These are phyloP conservation scores for Epinotia brunnichana DNA, from an alignment of 2,888 invertebrate genomes.

Conservation along the genomic window DNA sequence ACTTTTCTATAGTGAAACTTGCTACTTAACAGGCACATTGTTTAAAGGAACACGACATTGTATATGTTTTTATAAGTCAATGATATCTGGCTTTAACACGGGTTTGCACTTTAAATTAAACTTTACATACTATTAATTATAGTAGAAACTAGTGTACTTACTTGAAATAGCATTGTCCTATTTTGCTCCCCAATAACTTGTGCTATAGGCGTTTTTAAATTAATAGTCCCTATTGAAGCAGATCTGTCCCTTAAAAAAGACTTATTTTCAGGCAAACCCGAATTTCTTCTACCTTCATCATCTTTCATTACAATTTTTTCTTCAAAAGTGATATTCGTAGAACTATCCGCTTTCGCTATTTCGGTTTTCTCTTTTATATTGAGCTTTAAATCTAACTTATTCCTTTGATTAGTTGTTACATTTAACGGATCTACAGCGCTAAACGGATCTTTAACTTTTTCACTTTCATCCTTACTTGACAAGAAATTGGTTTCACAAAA, in stretches of 20 bases:
- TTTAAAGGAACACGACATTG: too few relatives aligned
- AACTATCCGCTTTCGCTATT: conserved; percentile 43
- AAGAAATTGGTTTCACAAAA: conserved; percentile 53
- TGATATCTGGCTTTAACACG: too few relatives aligned
- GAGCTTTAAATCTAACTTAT: conserved; percentile 48
- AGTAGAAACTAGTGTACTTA: conserved; percentile 61
- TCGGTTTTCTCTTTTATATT: conserved; percentile 41
- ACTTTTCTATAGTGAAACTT: too few relatives aligned
- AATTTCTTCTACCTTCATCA: conserved; percentile 47
- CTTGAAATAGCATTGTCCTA: conserved; percentile 96
- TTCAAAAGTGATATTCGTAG: conserved; percentile 60
- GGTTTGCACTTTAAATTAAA: too few relatives aligned
- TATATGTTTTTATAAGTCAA: too few relatives aligned
- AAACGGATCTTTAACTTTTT: conserved; percentile 45
- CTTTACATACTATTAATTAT: too few relatives aligned
- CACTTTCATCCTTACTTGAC: conserved; percentile 41
- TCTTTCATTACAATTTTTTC: conserved; percentile 55
- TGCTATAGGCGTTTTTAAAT: conserved; percentile 73
- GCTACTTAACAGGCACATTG: too few relatives aligned
- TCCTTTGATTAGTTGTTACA: conserved; percentile 22
- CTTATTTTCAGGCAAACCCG: conserved; percentile 68
- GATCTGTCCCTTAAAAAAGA: conserved; percentile 82
- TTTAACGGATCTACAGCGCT: conserved; percentile 31
- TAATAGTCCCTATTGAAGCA: conserved; percentile 85
- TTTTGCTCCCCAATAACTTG: conserved; percentile 88